Evolutionary conservation across 2,113 vertebrate genomes (phyloP), one percentile per base, ranked within the genome.

Genomic region (Tonatia bakeri): DNA sequence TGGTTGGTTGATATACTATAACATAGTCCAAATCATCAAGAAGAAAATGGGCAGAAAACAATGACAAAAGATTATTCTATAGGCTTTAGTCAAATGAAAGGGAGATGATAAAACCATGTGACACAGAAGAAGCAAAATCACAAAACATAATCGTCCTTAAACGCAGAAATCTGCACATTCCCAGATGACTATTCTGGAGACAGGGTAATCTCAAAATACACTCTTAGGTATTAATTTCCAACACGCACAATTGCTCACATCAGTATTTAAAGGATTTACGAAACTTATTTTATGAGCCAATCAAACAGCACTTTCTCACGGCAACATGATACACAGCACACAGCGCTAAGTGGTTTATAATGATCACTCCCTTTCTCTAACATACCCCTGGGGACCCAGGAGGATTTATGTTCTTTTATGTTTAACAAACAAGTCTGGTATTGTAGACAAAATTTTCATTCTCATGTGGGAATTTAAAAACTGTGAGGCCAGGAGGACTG

Each of bases 371-470:
- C 82, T 93, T 94, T 96, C 90, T 96, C 86, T 91, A 87, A 82
- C 90, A 19, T 93, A 94, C 95, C 97, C 95, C 75, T 86, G 81
- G 96, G 96, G 97, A 98, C 92, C 52, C 93, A 65, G 85, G 76
- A 96, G 95, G 93, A 98, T 97, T 98, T 98, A 97, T 97, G 92
- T 96, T 96, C 97, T 98, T 98, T 98, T 95, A 98, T 97, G 96
- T 95, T 97, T 96, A 97, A 98, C 96, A 98, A 98, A 97, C 90
- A 98, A 97, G 95, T 90, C 95, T 97, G 92, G 95, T 96, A 75
- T 92, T 97, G 84, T 94, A 98, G 97, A 97, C 96, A 97, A 96
- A 98, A 96, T 89, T 92, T 97, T 93, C 70, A 2, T 92, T 97
- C 96, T 97, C 94, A 76, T 90, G 95, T 92, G 94, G 65, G 95